A percentile compares a stretch with the other conserved stretches of the same genome.
Conservation (phyloP, 2,888 invertebrate genomes). For the Pyrocoelia pectoralis region DNA sequence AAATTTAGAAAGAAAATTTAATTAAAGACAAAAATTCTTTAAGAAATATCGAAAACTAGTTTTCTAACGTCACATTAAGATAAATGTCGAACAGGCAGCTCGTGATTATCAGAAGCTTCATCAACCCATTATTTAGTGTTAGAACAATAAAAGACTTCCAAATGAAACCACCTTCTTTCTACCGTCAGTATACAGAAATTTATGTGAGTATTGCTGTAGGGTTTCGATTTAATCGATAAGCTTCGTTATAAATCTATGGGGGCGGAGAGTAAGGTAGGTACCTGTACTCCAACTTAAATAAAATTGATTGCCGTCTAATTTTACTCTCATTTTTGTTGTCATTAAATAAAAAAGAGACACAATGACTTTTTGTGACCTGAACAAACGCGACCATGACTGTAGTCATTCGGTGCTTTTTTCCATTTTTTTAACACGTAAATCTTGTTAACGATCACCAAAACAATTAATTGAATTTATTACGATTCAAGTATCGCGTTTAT, state of each 20-base stretch:
- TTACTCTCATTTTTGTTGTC: no score
- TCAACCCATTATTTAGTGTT: slow-evolving; percentile 52
- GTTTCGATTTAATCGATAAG: slow-evolving; percentile 44
- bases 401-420: no score
- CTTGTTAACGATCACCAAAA: no score
- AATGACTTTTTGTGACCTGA: no score
- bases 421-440: no score
- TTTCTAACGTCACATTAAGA: slow-evolving; percentile 39
- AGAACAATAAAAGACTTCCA: slow-evolving; percentile 46
- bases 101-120: slow-evolving; percentile 48
- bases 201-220: slow-evolving; percentile 44
- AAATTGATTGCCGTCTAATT: background rate
- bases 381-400: no score
- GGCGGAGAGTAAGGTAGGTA: slow-evolving; percentile 21
- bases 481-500: background rate
- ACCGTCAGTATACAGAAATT: slow-evolving; percentile 45
- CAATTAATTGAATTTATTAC: no score
- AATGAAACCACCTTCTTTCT: slow-evolving; percentile 45
- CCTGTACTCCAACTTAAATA: slow-evolving; percentile 3
- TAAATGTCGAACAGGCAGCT: slow-evolving; percentile 41
- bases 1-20: slow-evolving; percentile 3
- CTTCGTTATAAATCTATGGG: slow-evolving; percentile 47
- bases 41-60: slow-evolving; percentile 17
- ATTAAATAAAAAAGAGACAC: no score
- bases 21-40: slow-evolving; percentile 6